Conservation (phyloP, 2,113 vertebrate genomes). For the Elephantulus edwardii region DNA sequence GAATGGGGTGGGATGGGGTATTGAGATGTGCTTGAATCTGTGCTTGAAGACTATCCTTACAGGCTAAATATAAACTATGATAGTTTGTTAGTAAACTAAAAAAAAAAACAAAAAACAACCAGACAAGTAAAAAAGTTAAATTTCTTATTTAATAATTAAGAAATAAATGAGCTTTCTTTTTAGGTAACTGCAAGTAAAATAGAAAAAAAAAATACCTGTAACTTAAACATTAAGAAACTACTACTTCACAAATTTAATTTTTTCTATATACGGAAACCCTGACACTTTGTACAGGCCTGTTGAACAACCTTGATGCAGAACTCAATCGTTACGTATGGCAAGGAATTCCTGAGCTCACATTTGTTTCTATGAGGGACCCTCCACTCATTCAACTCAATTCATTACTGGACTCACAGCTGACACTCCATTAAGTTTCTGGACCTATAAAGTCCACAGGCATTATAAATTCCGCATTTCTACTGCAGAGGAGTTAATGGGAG, state of each 20-base stretch:
- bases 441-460: too few relatives aligned
- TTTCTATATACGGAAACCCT: background rate
- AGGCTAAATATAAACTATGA: conserved; percentile 22
- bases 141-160: conserved; percentile 3
- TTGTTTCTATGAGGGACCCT: background rate
- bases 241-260: background rate
- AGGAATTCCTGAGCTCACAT: background rate
- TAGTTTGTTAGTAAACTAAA: conserved; percentile 9
- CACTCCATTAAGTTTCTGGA: too few relatives aligned
- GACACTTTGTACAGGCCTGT: background rate
- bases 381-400: too few relatives aligned
- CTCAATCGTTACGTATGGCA: background rate
- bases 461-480: too few relatives aligned
- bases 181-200: background rate
- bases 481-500: too few relatives aligned
- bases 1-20: too few relatives aligned
- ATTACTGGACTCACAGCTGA: too few relatives aligned
- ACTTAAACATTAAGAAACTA: background rate
- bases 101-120: conserved; percentile 1
- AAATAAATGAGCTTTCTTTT: conserved; percentile 15
- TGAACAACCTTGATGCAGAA: background rate
- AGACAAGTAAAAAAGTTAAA: background rate
- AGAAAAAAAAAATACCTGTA: background rate
- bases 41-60: conserved; percentile 9
- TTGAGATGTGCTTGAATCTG: background rate